These are phyloP conservation scores for Bettongia penicillata DNA, from an alignment of 2,113 vertebrate genomes.

Conservation along the genomic window DNA sequence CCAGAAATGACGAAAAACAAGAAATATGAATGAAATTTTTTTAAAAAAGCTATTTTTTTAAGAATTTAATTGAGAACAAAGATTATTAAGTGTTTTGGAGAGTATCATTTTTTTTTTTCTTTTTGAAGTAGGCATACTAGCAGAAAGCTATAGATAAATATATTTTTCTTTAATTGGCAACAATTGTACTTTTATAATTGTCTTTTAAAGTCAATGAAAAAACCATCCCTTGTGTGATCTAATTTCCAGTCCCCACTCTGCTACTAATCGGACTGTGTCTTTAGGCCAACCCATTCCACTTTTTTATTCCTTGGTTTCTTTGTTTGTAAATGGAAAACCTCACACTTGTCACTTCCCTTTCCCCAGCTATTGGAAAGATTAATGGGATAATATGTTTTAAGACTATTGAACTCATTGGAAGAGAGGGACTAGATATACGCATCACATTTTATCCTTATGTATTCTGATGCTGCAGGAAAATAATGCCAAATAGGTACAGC, in stretches of 20 bases:
- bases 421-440: conserved; percentile 18
- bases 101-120: neutral
- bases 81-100: neutral
- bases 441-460: conserved; percentile 41
- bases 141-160: conserved; percentile 21
- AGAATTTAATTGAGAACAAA: neutral
- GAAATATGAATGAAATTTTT: neutral
- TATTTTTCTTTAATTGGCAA: conserved; percentile 46
- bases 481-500: conserved; percentile 46
- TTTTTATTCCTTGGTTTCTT: conserved; percentile 20
- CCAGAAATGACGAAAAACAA: neutral
- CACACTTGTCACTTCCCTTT: conserved; percentile 17
- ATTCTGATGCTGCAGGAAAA: conserved; percentile 41
- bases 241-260: neutral
- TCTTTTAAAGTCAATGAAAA: conserved; percentile 37
- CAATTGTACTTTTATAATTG: neutral
- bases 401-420: conserved; percentile 15
- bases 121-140: neutral
- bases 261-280: neutral
- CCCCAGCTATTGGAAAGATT: conserved; percentile 35
- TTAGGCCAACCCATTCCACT: neutral
- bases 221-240: neutral
- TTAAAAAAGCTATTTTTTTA: neutral
- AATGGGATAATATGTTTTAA: conserved; percentile 39
- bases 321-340: conserved; percentile 18